Base-by-base conservation (phyloP, 2,888 invertebrate genomes). In the Polydesmus complanatus region DNA sequence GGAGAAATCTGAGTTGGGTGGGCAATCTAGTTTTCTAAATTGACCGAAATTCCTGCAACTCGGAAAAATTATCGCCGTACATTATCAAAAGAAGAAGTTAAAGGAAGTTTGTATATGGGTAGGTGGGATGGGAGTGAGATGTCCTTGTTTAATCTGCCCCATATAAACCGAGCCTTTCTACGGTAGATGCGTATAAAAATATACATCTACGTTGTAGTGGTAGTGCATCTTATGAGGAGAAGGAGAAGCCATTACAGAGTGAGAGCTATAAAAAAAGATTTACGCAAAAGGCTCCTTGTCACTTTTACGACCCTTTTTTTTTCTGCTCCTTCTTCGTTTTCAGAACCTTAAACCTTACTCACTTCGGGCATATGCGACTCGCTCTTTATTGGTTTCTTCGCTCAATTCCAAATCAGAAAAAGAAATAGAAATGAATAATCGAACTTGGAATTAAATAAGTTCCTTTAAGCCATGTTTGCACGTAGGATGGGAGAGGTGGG, bases 21-120 rank as follows among this genome's bases (percentile, higher is more conserved):
- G 47, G 59, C 59, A 59, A 59, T 59, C 59, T 59, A 54, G 59
- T 59, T 59, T 37, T 59, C 59, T 54, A 59, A 59, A 59, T 59
- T 59, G 59, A 59, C 54, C 59, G 54, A 59, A 59, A 59, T 59
- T 59, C 59, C 59, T 59, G 37, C 18, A 54, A 48, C 27, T 23
- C 23, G n/a, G 22, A 14, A 56, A 58, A 58, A 58, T 58, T 51
- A 58, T 58, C 58, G 58, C 51, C 27, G 47, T n/a, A 51, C 59
- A 59, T 59, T 54, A 59, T 59, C 59, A 59, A 59, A 59, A 61
- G 54, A 61, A 22, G 54, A 61, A 54, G 54, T 61, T 61, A 37
- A 37, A 14, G 37, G 37, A 14, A 14, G 14, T 37, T 37, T 37
- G 37, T 37, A 37, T 37, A 8, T 5, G 14, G 37, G 37, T 37